Evolutionary conservation across 1,140 invertebrate genomes (phyloP), one percentile per base, ranked within the genome.

Genomic region (Dreissena rostriformis): DNA sequence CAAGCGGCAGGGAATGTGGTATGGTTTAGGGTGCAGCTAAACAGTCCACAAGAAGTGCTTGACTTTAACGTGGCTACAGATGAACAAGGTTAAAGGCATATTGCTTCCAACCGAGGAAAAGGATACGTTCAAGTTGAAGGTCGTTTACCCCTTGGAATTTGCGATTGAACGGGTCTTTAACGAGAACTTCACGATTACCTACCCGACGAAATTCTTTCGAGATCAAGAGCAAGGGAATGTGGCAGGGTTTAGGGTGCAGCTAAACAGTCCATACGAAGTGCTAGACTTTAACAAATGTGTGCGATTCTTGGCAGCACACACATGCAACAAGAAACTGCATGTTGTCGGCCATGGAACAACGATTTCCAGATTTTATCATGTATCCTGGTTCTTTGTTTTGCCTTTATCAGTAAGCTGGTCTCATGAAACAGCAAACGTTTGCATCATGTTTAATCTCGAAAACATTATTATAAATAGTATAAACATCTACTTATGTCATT

Each of bases 111-210:
- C 63, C 5, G 52, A 49, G 57, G 39, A 74, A 2, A 52, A 52
- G 19, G 52, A 73, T 19, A 17, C 55, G 28, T 82, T 82, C 66
- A 15, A n/a, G 24, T 82, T 82, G 53, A 82, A 75, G 52, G 75
- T 82, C 71, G 39, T 53, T 0, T 52, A 66, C 14, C 80, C 80
- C 53, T 82, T 71, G 80, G 80, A 82, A 68, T 82, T 74, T 55
- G 71, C 71, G 0, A 75, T 82, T 11, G 80, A 82, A 66, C 57
- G 80, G 14, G 22, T 52, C 4, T 53, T 75, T 2, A 65, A 8
- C 26, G 71, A 66, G 26, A 24, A 75, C 17, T 26, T 55, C 22
- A 66, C 57, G 5, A 14, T 73, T 7, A 74, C 39, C 26, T 74
- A 75, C 26, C 70, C 61, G 4, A 17, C 73, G 49, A n/a, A 67